Conservation (phyloP, 2,797 vertebrate species). For the Pristis pectinata region DNA sequence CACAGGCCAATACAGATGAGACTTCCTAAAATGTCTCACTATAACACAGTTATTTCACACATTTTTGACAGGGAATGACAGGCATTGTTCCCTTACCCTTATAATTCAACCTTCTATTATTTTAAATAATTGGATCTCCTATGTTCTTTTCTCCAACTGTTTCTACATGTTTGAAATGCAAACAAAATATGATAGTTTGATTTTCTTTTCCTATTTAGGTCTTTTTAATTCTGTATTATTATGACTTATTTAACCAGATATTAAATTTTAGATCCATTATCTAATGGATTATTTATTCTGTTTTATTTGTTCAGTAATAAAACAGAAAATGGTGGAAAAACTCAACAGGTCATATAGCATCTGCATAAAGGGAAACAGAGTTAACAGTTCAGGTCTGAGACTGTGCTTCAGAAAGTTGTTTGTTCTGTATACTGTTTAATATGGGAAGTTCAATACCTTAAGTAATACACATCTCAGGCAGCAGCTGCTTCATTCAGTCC, state of each 20-base stretch:
- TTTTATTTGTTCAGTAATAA: too few relatives aligned
- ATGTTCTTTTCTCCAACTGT: neutral
- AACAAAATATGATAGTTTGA: neutral
- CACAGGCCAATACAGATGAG: neutral
- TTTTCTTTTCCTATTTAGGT: neutral
- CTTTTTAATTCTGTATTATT: neutral
- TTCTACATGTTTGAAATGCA: neutral
- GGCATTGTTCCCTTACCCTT: neutral
- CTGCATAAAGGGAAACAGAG: too few relatives aligned
- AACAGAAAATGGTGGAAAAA: too few relatives aligned
- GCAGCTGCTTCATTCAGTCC: neutral
- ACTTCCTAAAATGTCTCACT: neutral
- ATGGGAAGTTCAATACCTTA: neutral
- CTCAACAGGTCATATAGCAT: too few relatives aligned
- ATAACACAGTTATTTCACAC: neutral
- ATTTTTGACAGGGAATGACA: neutral
- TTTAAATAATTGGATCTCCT: neutral
- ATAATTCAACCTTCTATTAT: neutral
- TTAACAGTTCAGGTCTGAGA: too few relatives aligned
- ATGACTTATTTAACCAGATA: neutral
- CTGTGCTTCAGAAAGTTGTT: neutral
- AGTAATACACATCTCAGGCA: neutral
- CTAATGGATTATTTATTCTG: neutral
- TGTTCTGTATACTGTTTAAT: neutral
- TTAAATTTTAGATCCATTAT: neutral